Evolutionary conservation across 1,140 invertebrate genomes (phyloP), one percentile per base, ranked within the genome.

Genomic region (fruit fly (Drosophila melanogaster)): DNA sequence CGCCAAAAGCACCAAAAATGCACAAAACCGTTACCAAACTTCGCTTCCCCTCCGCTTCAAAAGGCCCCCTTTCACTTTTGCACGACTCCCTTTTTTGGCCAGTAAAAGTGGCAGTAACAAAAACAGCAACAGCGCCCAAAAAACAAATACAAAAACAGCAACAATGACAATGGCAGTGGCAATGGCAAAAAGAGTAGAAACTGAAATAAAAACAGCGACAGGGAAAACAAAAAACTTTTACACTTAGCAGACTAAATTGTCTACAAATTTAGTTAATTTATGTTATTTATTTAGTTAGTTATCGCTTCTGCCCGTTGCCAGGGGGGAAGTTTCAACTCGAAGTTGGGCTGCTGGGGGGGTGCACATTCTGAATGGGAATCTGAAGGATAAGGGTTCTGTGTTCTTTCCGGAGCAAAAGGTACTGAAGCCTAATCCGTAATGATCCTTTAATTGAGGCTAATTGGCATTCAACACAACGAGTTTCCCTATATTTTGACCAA

Each of bases 181-280:
- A 58, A 57, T 26, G 44, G 57, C 44, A 59, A 79, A 56, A 75
- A 62, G 51, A 44, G 71, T 46, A 33, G 24, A 49, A 66, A 77
- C 49, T 59, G 46, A 43, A 67, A 69, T 69, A 50, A 62, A 53
- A 76, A 72, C 58, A 62, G 53, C 44, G 56, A 46, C 53, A 30
- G 56, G 22, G 22, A 69, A 55, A 77, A 72, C 70, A 66, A 86
- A 67, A 77, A 86, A 86, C 73, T 86, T 86, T 87, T 79, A 87
- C 84, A 89, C 84, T 87, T 89, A 87, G 61, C 79, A 70, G 76
- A 83, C 75, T 79, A 86, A 87, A 87, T 87, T 87, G 83, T 89
- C 84, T 89, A 87, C 84, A 87, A 87, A 87, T 87, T 89, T 83
- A 72, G 83, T 87, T 87, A 87, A 87, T 87, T 87, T 83, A 87